A percentile compares a stretch with the other conserved stretches of the same genome.
These are phyloP conservation scores for Nomia melanderi DNA, from an alignment of 1,140 invertebrate species.

Conservation along the genomic window DNA sequence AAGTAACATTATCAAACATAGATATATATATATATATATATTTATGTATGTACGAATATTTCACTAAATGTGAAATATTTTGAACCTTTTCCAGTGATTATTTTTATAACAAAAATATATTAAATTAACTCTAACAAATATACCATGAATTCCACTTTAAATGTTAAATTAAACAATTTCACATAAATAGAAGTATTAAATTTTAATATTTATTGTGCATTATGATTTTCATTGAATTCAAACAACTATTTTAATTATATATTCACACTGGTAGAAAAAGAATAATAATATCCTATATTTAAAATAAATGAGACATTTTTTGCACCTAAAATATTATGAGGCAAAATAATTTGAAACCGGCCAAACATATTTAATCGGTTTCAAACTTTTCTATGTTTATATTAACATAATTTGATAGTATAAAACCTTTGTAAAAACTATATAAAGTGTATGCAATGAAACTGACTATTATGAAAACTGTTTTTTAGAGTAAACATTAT, in stretches of 20 bases:
- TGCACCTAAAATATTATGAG: neutral
- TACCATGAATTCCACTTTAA: neutral
- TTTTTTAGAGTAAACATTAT: neutral
- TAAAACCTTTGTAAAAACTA: neutral
- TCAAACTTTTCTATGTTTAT: neutral
- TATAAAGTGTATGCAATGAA: neutral
- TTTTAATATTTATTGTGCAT: no score
- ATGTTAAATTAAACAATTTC: no score
- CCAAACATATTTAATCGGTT: conserved; percentile 36
- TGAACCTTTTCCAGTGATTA: neutral
- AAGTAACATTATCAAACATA: conserved; percentile 68
- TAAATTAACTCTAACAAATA: neutral
- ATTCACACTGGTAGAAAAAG: neutral
- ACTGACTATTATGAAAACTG: neutral
- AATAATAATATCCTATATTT: neutral
- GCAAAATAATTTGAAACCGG: conserved; percentile 21
- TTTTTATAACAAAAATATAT: neutral
- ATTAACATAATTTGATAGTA: neutral
- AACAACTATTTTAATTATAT: conserved; percentile 1
- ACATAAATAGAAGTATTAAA: no score
- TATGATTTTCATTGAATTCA: no score
- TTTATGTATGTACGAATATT: no score
- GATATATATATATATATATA: no score
- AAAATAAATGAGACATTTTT: neutral
- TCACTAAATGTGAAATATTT: conserved; percentile 15